Base-by-base conservation (phyloP, 2,113 vertebrate species). In the Bufo bufo region DNA sequence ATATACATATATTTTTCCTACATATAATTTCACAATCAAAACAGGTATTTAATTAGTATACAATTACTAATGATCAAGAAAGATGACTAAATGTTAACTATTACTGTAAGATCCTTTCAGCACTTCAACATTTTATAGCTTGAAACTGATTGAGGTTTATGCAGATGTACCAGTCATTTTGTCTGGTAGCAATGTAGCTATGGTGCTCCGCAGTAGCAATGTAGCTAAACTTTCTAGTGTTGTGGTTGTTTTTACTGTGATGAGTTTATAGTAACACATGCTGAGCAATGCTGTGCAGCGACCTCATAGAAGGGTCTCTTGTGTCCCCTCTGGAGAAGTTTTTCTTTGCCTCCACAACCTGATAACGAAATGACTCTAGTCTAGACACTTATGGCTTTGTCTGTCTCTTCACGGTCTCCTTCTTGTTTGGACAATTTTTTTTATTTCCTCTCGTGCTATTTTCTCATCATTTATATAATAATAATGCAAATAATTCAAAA, bases 321-420 rank as follows among this genome's bases (percentile, higher is more conserved):
- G 59, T 71, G 6, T 87, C 71, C 81, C 85, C 88, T 2, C 54
- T 89, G 59, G 90, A 90, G 69, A 56, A 45, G 74, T 79, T 90
- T 90, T 83, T 86, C 87, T 59, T 0, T 4, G 63, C 87, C 63
- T 82, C 90, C 85, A 86, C 85, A 88, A 92, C 90, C 81, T 56
- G 91, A 93, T 92, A 92, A 91, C 87, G 87, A 87, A 92, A 90
- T 77, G 89, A 93, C 90, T 92, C 90, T 72, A 86, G 93, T 95
- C 93, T 94, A 93, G 94, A 94, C 92, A 4, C 59, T 85, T 89
- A 56, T 72, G 86, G 65, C 82, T 90, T 89, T 79, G 87, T 23
- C 13, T 8, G 9, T 75, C 72, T 49, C 45, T 19, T 19, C 65
- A 49, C 20, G 16, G 43, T 13, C 17, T 65, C 3, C 0, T 12